A percentile compares a stretch with the other conserved stretches of the same genome.
phyloP scores from a whole-genome alignment of 1,140 invertebrate species.

The Drosophila auraria region DNA sequence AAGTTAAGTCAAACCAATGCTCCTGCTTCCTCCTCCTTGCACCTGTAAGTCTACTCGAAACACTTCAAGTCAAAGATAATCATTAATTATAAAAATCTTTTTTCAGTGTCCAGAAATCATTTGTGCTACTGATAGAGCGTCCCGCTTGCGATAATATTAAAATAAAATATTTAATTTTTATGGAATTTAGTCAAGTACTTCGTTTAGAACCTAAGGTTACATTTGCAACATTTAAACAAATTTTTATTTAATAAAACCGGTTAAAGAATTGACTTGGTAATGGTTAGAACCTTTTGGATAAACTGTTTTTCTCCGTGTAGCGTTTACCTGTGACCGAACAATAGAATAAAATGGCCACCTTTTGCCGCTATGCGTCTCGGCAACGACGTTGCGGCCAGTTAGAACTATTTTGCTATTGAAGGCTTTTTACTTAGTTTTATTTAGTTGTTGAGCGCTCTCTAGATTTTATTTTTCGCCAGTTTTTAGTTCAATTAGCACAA shows the following conservation, averaged over 20 bases:
- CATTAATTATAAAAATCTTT: background rate
- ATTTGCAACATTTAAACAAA: too few species aligned
- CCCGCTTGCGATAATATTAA: too few species aligned
- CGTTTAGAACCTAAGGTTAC: too few species aligned
- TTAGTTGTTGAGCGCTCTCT: constrained; percentile 47
- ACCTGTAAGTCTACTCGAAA: background rate
- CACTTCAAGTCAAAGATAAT: background rate
- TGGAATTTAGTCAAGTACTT: background rate
- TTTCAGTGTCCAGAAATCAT: too few species aligned
- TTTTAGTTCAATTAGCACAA: constrained; percentile 80
- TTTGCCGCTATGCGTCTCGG: constrained; percentile 50
- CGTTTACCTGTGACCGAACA: constrained; percentile 66
- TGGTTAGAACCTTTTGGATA: background rate
- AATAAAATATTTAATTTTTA: background rate
- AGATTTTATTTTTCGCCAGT: constrained; percentile 40
- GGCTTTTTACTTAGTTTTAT: constrained; percentile 75
- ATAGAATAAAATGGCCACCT: constrained; percentile 70
- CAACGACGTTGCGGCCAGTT: constrained; percentile 26
- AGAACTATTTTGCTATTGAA: constrained; percentile 57
- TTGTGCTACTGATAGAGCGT: too few species aligned
- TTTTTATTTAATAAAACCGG: too few species aligned
- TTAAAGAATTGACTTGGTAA: too few species aligned
- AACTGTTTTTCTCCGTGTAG: background rate
- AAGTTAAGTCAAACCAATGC: constrained; percentile 44
- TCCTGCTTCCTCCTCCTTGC: constrained; percentile 7